Conservation (phyloP, 2,888 invertebrate species). For the Scaptomyza flava region DNA sequence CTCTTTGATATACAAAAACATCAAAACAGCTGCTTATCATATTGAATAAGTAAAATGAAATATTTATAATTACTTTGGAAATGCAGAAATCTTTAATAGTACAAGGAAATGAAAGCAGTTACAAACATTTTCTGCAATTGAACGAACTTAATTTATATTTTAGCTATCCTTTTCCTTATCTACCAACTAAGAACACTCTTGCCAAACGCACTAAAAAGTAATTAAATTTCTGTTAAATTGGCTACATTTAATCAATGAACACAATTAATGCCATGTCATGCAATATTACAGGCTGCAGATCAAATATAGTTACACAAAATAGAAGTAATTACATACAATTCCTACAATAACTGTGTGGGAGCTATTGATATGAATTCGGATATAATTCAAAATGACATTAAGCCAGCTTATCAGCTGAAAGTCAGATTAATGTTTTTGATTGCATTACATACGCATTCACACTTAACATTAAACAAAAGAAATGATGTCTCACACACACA, state of each 20-base stretch:
- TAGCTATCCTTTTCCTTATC: neutral
- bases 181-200: neutral
- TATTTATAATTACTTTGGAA: neutral
- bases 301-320: neutral
- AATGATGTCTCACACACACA: neutral
- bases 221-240: neutral
- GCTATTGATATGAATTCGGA: neutral
- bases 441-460: constrained; percentile 2
- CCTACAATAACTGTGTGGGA: neutral
- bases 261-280: neutral
- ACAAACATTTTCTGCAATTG: neutral
- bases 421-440: constrained; percentile 3
- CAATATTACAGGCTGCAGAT: constrained; percentile 3
- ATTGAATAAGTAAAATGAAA: neutral
- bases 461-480: constrained; percentile 23
- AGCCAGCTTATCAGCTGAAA: constrained; percentile 1
- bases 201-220: neutral
- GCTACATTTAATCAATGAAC: neutral
- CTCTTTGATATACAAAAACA: neutral
- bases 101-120: too few relatives aligned
- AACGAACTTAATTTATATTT: neutral
- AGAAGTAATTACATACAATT: neutral
- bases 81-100: neutral
- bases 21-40: constrained; percentile 12
- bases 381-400: neutral